Percentiles rank a stretch among this genome's conserved stretches.
Conservation (phyloP, 2,113 vertebrate species). For the Ageneiosus marmoratus region DNA sequence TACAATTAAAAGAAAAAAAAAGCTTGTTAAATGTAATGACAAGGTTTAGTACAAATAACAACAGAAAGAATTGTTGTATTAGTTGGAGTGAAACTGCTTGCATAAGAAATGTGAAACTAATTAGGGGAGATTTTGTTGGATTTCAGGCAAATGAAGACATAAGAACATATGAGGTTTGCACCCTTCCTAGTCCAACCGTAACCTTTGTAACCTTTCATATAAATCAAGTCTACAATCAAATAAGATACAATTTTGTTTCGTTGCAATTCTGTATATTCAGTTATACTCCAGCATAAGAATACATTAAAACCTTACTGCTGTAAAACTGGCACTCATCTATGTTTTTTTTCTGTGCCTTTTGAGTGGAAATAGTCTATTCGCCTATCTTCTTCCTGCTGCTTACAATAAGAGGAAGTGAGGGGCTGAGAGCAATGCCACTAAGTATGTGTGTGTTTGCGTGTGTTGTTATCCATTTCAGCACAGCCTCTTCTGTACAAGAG, state of each 20-base stretch:
- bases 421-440: constrained; percentile 43
- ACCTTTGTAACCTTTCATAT: neutral
- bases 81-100: neutral
- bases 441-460: constrained; percentile 16
- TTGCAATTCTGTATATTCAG: too few species aligned
- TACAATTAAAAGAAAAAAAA: neutral
- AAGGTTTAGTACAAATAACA: neutral
- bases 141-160: neutral
- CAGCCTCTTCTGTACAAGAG: constrained; percentile 22
- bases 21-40: neutral
- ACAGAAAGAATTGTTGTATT: neutral
- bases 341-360: constrained; percentile 50
- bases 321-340: neutral
- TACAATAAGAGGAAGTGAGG: constrained; percentile 60
- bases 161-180: neutral
- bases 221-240: neutral
- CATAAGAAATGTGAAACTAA: neutral
- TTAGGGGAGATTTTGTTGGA: too few species aligned
- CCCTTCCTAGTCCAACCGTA: neutral
- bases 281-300: neutral
- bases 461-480: constrained; percentile 33
- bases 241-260: too few species aligned
- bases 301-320: neutral
- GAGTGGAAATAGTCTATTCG: constrained; percentile 59
- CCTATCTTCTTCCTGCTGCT: constrained; percentile 55